phyloP scores from a whole-genome alignment of 2,888 invertebrate species.

The Mantis religiosa region DNA sequence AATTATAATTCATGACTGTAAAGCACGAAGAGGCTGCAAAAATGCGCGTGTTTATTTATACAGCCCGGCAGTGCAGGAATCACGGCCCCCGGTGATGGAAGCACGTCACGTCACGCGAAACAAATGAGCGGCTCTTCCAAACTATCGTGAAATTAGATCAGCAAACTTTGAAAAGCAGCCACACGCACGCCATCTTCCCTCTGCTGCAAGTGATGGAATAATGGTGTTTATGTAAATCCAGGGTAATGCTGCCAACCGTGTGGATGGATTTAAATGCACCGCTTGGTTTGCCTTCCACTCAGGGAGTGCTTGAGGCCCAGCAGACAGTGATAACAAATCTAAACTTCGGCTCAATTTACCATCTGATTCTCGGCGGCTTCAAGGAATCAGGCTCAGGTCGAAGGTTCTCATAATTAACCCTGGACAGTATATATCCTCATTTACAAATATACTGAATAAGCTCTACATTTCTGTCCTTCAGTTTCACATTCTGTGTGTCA shows the following conservation, averaged over 20 bases:
- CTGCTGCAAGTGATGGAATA: neutral
- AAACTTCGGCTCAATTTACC: neutral
- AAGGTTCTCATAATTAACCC: neutral
- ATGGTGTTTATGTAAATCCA: neutral
- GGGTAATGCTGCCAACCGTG: neutral
- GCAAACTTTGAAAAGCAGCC: neutral
- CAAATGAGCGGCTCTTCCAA: neutral
- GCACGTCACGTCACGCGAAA: neutral
- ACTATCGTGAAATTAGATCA: slow-evolving; percentile 12
- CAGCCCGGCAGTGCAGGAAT: neutral
- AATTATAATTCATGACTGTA: neutral
- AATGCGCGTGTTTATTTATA: neutral
- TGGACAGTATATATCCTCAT: no score
- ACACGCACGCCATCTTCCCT: neutral
- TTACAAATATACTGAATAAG: no score
- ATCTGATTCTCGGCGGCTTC: neutral
- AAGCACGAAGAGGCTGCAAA: neutral
- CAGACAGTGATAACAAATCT: neutral
- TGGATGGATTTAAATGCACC: neutral
- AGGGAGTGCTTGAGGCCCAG: neutral
- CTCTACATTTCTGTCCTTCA: no score
- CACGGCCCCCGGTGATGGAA: neutral
- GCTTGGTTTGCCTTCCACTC: neutral
- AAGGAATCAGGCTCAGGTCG: neutral
- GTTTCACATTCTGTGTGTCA: no score